phyloP scores from a whole-genome alignment of 2,113 vertebrate genomes.

The Equus przewalskii region DNA sequence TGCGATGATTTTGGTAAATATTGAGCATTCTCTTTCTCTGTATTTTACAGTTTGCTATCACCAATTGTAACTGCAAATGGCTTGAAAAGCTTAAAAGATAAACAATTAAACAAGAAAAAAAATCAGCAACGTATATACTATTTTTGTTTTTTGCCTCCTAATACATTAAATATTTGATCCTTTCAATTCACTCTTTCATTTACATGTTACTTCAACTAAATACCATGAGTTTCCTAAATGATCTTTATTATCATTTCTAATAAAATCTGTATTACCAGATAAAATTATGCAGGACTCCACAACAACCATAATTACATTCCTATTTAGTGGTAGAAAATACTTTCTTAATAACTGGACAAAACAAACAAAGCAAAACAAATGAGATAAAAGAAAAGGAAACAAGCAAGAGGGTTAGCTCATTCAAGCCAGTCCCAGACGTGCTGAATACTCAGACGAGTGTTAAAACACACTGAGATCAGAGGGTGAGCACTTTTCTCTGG shows the following conservation, averaged over 20 bases:
- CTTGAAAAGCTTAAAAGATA: slow-evolving; percentile 34
- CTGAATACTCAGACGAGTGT: too few species aligned
- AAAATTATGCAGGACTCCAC: neutral
- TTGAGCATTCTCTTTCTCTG: neutral
- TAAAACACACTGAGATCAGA: neutral
- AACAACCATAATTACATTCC: neutral
- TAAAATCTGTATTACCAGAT: neutral
- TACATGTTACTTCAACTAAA: neutral
- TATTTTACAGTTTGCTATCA: neutral
- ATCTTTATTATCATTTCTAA: neutral
- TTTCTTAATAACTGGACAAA: neutral
- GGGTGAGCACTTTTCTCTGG: neutral
- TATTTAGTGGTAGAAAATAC: neutral
- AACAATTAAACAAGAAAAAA: neutral
- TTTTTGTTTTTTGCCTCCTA: neutral
- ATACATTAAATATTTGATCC: neutral
- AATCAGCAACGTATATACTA: too few species aligned
- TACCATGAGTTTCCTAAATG: neutral
- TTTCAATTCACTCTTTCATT: neutral
- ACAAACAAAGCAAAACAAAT: neutral
- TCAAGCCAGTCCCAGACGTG: neutral
- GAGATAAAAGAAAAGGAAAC: neutral
- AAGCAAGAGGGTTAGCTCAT: neutral
- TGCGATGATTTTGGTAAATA: neutral
- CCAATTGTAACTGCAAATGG: neutral